phyloP scores from a whole-genome alignment of 2,888 invertebrate genomes.

The Ganaspis brasiliensis region DNA sequence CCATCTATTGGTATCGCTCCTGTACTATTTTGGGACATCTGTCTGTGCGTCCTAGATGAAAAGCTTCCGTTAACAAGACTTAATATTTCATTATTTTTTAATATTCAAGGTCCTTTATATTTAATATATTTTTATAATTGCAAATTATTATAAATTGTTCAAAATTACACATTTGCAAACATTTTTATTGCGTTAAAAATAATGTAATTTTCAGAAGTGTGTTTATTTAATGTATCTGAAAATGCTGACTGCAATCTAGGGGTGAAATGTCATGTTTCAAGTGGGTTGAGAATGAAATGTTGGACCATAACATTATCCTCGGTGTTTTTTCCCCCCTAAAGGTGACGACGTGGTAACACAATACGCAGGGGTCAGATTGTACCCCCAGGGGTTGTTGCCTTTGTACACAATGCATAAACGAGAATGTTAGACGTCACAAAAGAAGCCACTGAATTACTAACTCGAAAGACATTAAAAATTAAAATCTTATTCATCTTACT shows the following conservation, averaged over 20 bases:
- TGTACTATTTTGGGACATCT: too few species aligned
- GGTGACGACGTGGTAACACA: conserved; percentile 75
- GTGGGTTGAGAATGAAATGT: conserved; percentile 68
- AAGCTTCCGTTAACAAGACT: too few species aligned
- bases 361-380: conserved; percentile 78
- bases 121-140: too few species aligned
- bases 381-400: conserved; percentile 70
- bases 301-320: conserved; percentile 71
- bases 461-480: background rate
- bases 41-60: too few species aligned
- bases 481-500: conserved; percentile 3
- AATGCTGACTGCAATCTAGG: conserved; percentile 4
- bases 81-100: too few species aligned
- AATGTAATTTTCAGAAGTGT: too few species aligned
- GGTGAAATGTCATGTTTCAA: conserved; percentile 40
- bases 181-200: too few species aligned
- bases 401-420: conserved; percentile 57
- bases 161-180: too few species aligned
- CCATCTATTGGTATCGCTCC: too few species aligned
- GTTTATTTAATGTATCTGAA: background rate
- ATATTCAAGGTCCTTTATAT: too few species aligned
- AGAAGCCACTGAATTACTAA: conserved; percentile 48
- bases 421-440: conserved; percentile 50
- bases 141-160: too few species aligned
- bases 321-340: conserved; percentile 68